These are phyloP conservation scores for Perccottus glenii DNA, from an alignment of 2,113 vertebrate species.

Conservation along the genomic window DNA sequence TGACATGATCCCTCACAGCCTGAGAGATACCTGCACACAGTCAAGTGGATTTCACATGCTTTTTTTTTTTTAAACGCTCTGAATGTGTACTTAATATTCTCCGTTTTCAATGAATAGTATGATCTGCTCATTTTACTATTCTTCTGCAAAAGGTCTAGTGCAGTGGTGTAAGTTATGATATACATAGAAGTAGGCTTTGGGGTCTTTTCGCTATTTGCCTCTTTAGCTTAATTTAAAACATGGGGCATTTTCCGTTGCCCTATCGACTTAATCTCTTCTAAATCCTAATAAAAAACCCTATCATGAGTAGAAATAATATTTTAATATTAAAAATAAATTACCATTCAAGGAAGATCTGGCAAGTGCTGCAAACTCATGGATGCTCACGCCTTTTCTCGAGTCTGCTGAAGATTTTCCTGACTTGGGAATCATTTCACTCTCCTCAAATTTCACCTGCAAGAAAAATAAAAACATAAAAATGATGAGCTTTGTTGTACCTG, in stretches of 20 bases:
- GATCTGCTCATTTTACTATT: too few species aligned
- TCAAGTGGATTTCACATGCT: background rate
- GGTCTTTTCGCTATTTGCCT: too few species aligned
- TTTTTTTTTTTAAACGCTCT: too few species aligned
- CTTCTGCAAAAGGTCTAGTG: too few species aligned
- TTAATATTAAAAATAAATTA: constrained; percentile 47
- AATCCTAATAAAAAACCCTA: background rate
- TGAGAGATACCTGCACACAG: constrained; percentile 89
- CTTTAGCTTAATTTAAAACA: too few species aligned
- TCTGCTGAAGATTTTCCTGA: constrained; percentile 80
- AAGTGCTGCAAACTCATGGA: constrained; percentile 95
- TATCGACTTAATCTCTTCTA: too few species aligned
- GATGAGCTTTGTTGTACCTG: background rate
- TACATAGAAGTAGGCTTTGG: too few species aligned
- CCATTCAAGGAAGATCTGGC: constrained; percentile 96
- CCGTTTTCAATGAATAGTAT: too few species aligned
- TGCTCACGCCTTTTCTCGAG: constrained; percentile 89
- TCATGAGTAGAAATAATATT: background rate
- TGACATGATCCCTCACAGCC: constrained; percentile 97
- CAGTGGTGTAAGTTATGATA: too few species aligned
- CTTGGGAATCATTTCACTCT: constrained; percentile 97
- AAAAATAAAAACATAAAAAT: constrained; percentile 1
- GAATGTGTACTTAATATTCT: too few species aligned
- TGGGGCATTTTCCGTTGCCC: too few species aligned
- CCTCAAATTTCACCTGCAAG: constrained; percentile 91